phyloP scores from a whole-genome alignment of 1,140 invertebrate species.

The Tetranychus urticae region DNA sequence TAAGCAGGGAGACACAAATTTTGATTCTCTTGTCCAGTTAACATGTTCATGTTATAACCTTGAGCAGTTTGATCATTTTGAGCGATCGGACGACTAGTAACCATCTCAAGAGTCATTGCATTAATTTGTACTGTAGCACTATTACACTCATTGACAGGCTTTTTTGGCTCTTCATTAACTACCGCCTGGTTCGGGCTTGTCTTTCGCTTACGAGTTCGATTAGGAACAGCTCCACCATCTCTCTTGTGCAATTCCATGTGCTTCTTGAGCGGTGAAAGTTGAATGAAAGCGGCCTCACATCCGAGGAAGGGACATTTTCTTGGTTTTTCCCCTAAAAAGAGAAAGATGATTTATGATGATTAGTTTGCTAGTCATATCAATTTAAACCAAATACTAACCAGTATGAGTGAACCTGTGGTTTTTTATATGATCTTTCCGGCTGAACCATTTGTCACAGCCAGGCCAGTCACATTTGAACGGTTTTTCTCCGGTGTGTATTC shows the following conservation, averaged over 20 bases:
- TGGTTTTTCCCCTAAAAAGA: constrained; percentile 36
- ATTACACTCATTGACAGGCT: background rate
- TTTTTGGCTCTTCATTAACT: too few species aligned
- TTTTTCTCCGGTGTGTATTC: constrained; percentile 38
- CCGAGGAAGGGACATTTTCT: constrained; percentile 68
- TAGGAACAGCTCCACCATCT: background rate
- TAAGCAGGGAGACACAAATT: too few species aligned
- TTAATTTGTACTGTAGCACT: constrained; percentile 43
- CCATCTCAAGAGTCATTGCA: constrained; percentile 85
- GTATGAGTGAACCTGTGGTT: background rate
- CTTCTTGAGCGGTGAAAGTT: constrained; percentile 54
- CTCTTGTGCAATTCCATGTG: background rate
- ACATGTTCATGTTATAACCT: too few species aligned
- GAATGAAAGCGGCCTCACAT: constrained; percentile 65
- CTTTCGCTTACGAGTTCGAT: background rate
- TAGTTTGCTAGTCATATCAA: too few species aligned
- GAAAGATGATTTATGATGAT: background rate
- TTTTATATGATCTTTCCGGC: background rate
- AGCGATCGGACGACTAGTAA: constrained; percentile 41
- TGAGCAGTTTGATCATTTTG: too few species aligned
- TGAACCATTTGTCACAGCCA: constrained; percentile 3
- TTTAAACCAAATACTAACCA: background rate
- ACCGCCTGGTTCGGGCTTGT: background rate
- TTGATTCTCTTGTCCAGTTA: too few species aligned
- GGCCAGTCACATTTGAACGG: constrained; percentile 39